A percentile compares a stretch with the other conserved stretches of the same genome.
phyloP scores from a whole-genome alignment of 2,888 invertebrate genomes.

The Dichetophora obliterata region DNA sequence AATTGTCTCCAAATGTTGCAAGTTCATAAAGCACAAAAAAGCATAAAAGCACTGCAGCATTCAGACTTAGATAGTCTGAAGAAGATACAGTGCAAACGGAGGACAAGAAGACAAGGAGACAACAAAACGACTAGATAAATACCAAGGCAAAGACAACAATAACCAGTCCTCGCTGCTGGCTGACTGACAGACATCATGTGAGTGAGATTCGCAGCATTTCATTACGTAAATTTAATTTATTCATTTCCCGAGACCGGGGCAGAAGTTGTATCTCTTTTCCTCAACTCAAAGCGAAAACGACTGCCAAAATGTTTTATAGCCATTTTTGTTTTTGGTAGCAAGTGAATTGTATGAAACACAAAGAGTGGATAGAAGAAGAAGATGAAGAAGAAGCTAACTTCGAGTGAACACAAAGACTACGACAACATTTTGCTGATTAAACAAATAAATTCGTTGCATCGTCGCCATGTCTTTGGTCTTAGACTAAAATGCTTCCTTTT shows the following conservation, averaged over 20 bases:
- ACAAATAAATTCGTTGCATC: background rate
- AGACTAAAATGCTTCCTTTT: background rate
- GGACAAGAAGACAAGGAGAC: background rate
- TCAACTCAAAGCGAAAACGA: conserved; percentile 13
- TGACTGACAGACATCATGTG: conserved; percentile 22
- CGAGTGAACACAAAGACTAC: background rate
- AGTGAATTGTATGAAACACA: background rate
- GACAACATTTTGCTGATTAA: background rate
- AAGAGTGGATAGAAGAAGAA: background rate
- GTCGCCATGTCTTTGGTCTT: background rate
- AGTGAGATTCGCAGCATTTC: background rate
- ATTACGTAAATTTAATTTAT: conserved; percentile 30
- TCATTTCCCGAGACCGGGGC: conserved; percentile 11
- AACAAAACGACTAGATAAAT: background rate
- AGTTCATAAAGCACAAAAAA: conserved; percentile 2
- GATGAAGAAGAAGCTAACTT: background rate
- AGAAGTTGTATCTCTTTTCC: conserved; percentile 11
- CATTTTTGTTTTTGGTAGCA: background rate
- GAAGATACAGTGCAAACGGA: background rate
- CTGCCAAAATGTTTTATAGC: conserved; percentile 29
- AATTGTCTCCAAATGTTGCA: conserved; percentile 8
- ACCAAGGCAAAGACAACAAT: background rate
- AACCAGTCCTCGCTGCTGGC: background rate
- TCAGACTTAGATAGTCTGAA: background rate
- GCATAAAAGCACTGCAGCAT: background rate